Base-by-base conservation (phyloP, 2,888 invertebrate species). In the Notodonta ziczac region DNA sequence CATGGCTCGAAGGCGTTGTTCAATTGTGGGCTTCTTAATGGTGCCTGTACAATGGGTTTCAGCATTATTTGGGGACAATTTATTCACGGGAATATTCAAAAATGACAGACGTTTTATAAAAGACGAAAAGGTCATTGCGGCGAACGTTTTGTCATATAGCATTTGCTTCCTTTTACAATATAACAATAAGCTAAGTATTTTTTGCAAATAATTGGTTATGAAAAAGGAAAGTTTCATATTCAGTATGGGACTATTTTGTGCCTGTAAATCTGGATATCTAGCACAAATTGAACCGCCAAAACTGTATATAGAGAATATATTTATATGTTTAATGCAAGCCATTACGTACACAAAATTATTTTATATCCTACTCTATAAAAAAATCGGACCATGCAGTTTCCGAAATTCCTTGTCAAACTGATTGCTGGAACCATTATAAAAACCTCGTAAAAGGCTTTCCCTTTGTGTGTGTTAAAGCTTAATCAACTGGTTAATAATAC, bases 401-500 rank as follows among this genome's bases (percentile, higher is more conserved):
- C 24, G 24, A 24, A 24, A 24, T 24, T 24, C 24, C 1, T 24
- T 24, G 24, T 24, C 24, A 24, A 24, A 24, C 24, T 24, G 24
- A 24, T 24, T 2, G 24, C 24, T 44, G 44, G 44, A 12, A 10
- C 10, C 12, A 52, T 5, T 12, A 10, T 32, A 48, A 32, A 24
- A 40, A 48, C 46, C 52, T 51, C 56, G 39, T 24, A 56, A 59
- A 60, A 52, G 40, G 50, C 46, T 54, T 52, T 65, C 54, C 54
- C 48, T 63, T 62, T 44, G 44, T 46, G 16, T 50, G 58, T 55
- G 50, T 42, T 55, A 54, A 59, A 64, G 42, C 53, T 60, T 44
- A 51, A 56, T 13, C 52, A 51, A 59, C 59, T 65, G 66, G 70
- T 67, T 63, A 66, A 65, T 68, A 61, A 52, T 66, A 66, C 56